phyloP scores from a whole-genome alignment of 2,888 invertebrate genomes.

The Tiliacea aurago region DNA sequence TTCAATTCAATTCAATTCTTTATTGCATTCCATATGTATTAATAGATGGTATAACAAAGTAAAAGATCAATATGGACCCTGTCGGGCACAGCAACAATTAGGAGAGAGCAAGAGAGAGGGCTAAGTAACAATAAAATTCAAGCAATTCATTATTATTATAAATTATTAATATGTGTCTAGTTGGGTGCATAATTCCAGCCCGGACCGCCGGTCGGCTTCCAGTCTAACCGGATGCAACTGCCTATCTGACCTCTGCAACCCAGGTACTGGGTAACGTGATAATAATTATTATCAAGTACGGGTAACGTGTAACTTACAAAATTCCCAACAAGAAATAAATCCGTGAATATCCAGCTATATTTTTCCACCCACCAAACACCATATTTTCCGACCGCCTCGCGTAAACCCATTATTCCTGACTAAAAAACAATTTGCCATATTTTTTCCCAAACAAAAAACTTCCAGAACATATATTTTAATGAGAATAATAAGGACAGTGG shows the following conservation, averaged over 20 bases:
- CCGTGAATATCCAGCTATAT: neutral
- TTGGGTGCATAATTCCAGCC: too few species aligned
- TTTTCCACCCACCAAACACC: neutral
- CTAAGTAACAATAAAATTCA: too few species aligned
- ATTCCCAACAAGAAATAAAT: neutral
- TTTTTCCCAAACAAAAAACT: conserved; percentile 5
- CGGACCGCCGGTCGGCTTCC: neutral
- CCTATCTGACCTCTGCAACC: neutral
- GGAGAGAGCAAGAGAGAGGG: too few species aligned
- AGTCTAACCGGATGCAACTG: neutral
- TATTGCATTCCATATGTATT: too few species aligned
- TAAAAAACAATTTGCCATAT: conserved; percentile 31
- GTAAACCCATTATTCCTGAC: conserved; percentile 9
- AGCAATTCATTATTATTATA: too few species aligned
- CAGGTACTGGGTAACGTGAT: neutral
- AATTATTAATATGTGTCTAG: too few species aligned
- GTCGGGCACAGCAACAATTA: too few species aligned
- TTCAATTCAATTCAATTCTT: too few species aligned
- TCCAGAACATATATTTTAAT: conserved; percentile 55
- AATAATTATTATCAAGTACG: too few species aligned
- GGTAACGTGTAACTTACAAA: neutral
- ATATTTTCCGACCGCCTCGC: neutral
- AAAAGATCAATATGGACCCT: too few species aligned
- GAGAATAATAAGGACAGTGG: conserved; percentile 46
- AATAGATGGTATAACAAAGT: too few species aligned